phyloP scores from a whole-genome alignment of 2,113 vertebrate genomes.

The Carettochelys insculpta region DNA sequence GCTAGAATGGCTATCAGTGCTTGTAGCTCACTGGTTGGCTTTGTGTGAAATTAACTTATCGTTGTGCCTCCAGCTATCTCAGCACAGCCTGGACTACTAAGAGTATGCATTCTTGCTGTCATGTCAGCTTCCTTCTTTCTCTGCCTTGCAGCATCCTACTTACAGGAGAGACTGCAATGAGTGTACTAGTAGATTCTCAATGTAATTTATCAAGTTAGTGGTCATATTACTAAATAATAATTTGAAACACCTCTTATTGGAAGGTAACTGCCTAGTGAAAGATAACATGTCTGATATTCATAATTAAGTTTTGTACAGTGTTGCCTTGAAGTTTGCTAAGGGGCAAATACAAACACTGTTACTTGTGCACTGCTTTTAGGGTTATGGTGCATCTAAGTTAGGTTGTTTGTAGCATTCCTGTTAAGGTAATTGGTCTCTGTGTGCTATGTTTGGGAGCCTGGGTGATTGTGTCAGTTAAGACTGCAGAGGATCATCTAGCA shows the following conservation, averaged over 20 bases:
- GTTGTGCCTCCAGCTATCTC: fast-evolving
- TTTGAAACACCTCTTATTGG: not conserved
- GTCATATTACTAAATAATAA: not conserved
- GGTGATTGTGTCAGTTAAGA: not conserved
- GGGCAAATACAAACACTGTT: no score
- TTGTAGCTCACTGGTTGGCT: not conserved
- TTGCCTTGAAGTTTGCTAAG: constrained; percentile 23
- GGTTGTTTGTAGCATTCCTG: constrained; percentile 4
- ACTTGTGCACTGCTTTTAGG: not conserved
- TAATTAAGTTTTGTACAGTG: not conserved
- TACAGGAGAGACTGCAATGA: not conserved
- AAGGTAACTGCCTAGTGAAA: not conserved
- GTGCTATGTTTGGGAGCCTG: not conserved
- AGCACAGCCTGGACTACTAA: not conserved
- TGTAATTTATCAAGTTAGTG: not conserved
- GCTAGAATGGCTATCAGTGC: not conserved
- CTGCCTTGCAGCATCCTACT: not conserved
- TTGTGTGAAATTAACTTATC: not conserved
- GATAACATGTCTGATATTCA: not conserved
- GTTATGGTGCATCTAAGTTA: constrained; percentile 50
- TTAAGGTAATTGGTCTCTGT: not conserved
- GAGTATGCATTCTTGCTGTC: not conserved
- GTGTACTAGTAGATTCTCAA: not conserved
- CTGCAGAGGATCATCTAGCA: not conserved
- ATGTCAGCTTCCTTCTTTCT: constrained; percentile 11